Base-by-base conservation (phyloP, 1,140 invertebrate species). In the Apis dorsata region DNA sequence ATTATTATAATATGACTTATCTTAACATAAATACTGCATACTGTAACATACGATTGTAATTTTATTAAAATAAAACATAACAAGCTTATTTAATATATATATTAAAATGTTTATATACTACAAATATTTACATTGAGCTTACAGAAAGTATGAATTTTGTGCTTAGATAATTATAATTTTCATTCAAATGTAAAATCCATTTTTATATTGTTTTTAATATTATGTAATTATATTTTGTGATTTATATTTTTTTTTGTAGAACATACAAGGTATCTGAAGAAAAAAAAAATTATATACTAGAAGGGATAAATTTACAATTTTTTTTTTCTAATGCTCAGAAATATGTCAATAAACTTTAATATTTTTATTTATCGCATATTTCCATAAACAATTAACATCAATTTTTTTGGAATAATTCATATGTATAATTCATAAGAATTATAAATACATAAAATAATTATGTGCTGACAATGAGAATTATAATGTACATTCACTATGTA, bases 111-210 rank as follows among this genome's bases (percentile, higher is more conserved):
- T 85, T 85, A 80, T 88, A 88, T 74, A 24, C 68, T 88, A 88
- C 65, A 81, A 57, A 79, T 88, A 88, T 88, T 88, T 88, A 88
- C 87, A 88, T 75, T 78, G 79, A 88, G 63, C 68, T 79, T 70
- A 71, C 60, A 34, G 74, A 59, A 85, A 87, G 73, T 79, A 87
- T 55, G 75, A 79, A 76, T 82, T 51, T 85, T 59, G 73, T 74
- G 55, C 60, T 66, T 65, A 84, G 79, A 85, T 21, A 85, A 74
- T 78, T 81, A 79, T 79, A 66, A 21, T 81, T 82, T 85, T 63
- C 77, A 70, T 81, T 85, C 62, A 71, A 86, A 78, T 84, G 66
- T 28, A 57, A 73, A 70, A 13, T 81, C 65, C 59, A 62, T 77
- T 81, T 81, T 70, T 66, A 69, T 59, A 81, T 49, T 59, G 51